phyloP scores from a whole-genome alignment of 1,140 invertebrate genomes.

The Chelonus insularis region DNA sequence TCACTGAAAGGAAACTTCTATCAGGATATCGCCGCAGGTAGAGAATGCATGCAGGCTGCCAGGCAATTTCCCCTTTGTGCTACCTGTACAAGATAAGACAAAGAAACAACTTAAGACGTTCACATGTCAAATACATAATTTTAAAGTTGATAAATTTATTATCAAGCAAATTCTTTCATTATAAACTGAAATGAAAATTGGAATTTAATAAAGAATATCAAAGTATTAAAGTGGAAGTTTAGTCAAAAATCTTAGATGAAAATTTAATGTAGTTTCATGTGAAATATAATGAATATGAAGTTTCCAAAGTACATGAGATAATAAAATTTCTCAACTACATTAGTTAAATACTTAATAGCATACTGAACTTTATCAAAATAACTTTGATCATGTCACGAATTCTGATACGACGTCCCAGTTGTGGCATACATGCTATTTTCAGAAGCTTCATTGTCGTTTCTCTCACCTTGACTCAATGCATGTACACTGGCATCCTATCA shows the following conservation, averaged over 20 bases:
- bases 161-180: no score
- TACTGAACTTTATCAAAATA: constrained; percentile 2
- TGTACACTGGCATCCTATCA: constrained; percentile 5
- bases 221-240: no score
- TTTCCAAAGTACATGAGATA: no score
- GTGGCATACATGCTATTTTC: background rate
- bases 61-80: constrained; percentile 17
- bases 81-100: background rate
- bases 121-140: background rate
- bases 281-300: no score
- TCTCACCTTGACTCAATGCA: constrained; percentile 15
- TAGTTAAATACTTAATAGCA: background rate
- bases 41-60: constrained; percentile 19
- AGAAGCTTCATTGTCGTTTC: constrained; percentile 4
- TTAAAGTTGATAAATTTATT: no score
- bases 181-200: no score
- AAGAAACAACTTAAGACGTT: background rate
- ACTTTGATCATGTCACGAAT: constrained; percentile 17
- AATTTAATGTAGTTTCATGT: no score
- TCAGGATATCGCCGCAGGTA: background rate
- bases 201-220: no score
- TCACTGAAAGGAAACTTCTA: background rate
- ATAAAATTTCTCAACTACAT: no score
- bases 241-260: no score
- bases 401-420: background rate